A percentile compares a stretch with the other conserved stretches of the same genome.
phyloP scores from a whole-genome alignment of 1,140 invertebrate genomes.

The Trichomalopsis sarcophagae region DNA sequence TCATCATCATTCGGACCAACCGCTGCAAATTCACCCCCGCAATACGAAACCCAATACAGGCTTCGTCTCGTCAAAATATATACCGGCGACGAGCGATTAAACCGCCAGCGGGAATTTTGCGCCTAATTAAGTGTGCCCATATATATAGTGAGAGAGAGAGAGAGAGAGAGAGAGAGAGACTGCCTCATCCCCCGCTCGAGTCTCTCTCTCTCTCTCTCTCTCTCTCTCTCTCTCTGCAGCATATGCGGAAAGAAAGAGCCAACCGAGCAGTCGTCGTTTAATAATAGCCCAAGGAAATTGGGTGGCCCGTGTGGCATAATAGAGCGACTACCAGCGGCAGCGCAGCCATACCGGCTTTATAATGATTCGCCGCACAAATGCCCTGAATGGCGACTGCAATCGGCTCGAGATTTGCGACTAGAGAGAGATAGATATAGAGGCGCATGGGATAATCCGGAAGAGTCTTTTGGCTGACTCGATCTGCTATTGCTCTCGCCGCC shows the following conservation, averaged over 20 bases:
- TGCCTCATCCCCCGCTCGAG: not conserved
- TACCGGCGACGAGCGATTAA: not conserved
- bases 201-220: not conserved
- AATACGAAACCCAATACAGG: too few species aligned
- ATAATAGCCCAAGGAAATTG: conserved; percentile 36
- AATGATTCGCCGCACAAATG: conserved; percentile 46
- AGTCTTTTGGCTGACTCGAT: conserved; percentile 65
- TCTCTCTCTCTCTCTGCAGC: not conserved
- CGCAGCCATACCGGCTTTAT: conserved; percentile 11
- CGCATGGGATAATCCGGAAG: conserved; percentile 62
- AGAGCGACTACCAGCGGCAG: not conserved
- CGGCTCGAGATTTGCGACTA: conserved; percentile 42
- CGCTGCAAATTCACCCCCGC: not conserved
- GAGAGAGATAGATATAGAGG: conserved; percentile 55
- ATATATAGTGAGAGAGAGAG: not conserved
- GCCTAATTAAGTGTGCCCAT: not conserved
- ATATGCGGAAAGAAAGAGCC: conserved; percentile 16
- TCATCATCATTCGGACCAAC: not conserved
- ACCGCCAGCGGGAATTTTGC: not conserved
- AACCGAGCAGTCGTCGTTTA: not conserved
- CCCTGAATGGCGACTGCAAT: conserved; percentile 45
- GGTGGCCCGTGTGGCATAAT: conserved; percentile 11
- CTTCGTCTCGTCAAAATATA: not conserved
- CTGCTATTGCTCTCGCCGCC: conserved; percentile 64
- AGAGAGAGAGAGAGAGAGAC: not conserved